Base-by-base conservation (phyloP, 92 coral and sea anemone genomes). In the Zoanthus gigantus region DNA sequence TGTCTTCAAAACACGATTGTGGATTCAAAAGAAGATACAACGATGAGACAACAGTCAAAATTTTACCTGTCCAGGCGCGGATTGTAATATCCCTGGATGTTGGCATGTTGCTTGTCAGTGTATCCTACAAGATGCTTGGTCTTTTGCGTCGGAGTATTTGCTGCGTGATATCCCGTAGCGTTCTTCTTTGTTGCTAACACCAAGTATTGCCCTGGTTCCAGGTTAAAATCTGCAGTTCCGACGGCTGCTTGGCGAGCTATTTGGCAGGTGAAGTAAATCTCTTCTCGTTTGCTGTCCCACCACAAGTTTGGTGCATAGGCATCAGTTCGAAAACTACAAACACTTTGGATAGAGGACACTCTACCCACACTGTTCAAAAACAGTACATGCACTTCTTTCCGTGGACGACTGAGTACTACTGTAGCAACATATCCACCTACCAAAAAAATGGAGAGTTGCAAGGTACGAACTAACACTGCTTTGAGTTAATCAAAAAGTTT, bases 101-200 rank as follows among this genome's bases (percentile, higher is more conserved):
- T 92, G 3, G 95, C 96, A 56, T 84, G 18, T 11, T 90, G 83
- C 84, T 97, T 94, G 47, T 91, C 83, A 9, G 98, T 95, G 83
- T 83, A 95, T 23, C 99, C 98, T 48, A 94, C 91, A 57, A 97
- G n/a, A 61, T 96, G 76, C 86, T 94, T 97, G 3, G 91, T 90
- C 1, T 50, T 72, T 18, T 54, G 50, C 30, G 82, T 75, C 4
- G 42, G 42, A 9, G 93, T 90, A 79, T 91, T 91, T 0, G 96
- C 50, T 17, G 96, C 96, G 77, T 92, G 94, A 28, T 71, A 85
- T 1, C 99, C 99, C 6, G 76, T 48, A 32, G 95, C 98, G 87
- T 91, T 77, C 83, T 88, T 93, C 84, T 97, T 97, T 10, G 99
- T 92, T 54, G 88, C 63, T 48, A 91, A 83, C 53, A 97, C 52